Evolutionary conservation across 2,888 invertebrate species (phyloP).

Genomic region (Machimus atricapillus): DNA sequence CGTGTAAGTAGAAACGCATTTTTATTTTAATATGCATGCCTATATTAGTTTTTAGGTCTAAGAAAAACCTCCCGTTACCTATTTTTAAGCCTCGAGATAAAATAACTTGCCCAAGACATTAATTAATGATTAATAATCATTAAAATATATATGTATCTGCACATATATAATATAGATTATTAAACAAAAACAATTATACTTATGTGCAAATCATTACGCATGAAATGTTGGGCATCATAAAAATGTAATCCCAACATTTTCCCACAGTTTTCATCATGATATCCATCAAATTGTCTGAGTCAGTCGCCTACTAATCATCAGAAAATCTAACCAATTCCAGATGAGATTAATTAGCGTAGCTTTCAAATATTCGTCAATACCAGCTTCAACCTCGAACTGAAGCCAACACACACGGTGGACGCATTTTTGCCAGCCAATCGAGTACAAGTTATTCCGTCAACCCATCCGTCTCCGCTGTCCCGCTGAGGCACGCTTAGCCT

Average conservation of each 20-base stretch:
- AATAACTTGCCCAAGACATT: no score
- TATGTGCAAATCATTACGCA: neutral
- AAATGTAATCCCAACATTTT: neutral
- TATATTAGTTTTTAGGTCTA: no score
- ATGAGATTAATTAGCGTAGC: conserved; percentile 25
- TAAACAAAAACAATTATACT: no score
- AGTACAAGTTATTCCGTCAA: conserved; percentile 2
- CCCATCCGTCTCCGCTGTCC: conserved; percentile 31
- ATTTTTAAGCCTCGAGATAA: no score
- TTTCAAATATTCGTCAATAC: neutral
- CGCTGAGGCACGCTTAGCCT: conserved; percentile 25
- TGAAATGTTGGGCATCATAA: neutral
- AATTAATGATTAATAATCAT: no score
- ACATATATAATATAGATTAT: no score
- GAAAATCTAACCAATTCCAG: neutral
- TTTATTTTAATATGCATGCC: no score
- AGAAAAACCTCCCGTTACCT: no score
- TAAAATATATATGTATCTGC: no score
- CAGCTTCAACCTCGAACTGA: neutral
- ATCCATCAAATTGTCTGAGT: neutral
- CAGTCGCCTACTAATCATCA: neutral
- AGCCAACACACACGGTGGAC: conserved; percentile 4
- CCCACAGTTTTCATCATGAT: neutral
- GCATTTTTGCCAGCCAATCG: neutral
- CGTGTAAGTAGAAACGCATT: no score